Conservation (phyloP, 2,888 invertebrate species). For the Netelia melanura region DNA sequence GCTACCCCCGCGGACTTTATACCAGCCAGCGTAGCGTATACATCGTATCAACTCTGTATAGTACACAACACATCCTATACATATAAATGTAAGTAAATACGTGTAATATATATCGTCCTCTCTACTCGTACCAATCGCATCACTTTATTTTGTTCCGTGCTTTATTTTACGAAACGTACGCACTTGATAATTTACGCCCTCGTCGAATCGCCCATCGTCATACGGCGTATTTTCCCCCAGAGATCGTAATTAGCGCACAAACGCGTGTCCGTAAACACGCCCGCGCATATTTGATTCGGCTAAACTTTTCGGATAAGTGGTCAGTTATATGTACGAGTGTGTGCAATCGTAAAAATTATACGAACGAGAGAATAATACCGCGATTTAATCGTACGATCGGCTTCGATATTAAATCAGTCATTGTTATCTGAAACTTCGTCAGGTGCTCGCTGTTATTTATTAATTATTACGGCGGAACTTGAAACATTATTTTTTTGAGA, state of each 20-base stretch:
- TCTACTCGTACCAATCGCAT: slow-evolving; percentile 28
- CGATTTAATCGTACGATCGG: too few relatives aligned
- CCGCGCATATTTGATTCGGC: not conserved
- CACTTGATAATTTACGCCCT: slow-evolving; percentile 43
- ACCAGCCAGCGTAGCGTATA: not conserved
- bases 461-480: too few relatives aligned
- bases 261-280: not conserved
- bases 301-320: slow-evolving; percentile 42
- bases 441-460: too few relatives aligned
- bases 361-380: not conserved
- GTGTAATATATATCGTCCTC: slow-evolving; percentile 35
- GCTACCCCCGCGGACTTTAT: slow-evolving; percentile 31
- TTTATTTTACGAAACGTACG: slow-evolving; percentile 42
- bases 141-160: slow-evolving; percentile 12
- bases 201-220: slow-evolving; percentile 58
- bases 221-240: slow-evolving; percentile 35
- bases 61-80: not conserved
- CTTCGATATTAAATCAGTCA: too few relatives aligned
- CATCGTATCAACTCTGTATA: slow-evolving; percentile 2
- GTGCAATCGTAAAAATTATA: slow-evolving; percentile 17
- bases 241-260: slow-evolving; percentile 39
- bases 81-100: slow-evolving; percentile 4
- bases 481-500: too few relatives aligned
- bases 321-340: not conserved
- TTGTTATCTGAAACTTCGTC: too few relatives aligned